Evolutionary conservation across 2,113 vertebrate genomes (phyloP), one percentile per base, ranked within the genome.

Genomic region (Thunnus thynnus): DNA sequence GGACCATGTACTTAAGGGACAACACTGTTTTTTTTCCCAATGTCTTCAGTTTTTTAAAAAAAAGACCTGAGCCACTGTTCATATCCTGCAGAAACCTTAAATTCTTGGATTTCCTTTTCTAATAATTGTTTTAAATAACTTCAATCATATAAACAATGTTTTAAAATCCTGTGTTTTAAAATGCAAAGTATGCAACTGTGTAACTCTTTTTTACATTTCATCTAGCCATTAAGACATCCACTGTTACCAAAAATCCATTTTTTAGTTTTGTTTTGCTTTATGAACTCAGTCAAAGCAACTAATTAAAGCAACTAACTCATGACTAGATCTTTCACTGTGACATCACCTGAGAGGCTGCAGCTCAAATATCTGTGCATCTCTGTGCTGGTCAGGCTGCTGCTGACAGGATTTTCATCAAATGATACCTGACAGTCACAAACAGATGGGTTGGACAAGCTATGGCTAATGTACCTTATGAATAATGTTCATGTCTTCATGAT

Each of bases 1-100:
- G 60, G 70, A 83, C 69, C 81, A 69, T 79, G 51, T 10, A 41
- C 16, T 61, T 41, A 22, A 78, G 52, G 27, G 50, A 83, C 70
- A 76, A 41, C 20, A 50, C 12, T 27, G 1, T 9, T 76, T 46
- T 50, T 18, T 76, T 46, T 50, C 16, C n/a, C 9, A 58, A 30
- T 41, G 13, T 17, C 3, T 47, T 1, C 17, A 4, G 44, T 52
- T 27, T 44, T 18, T 68, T 8, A 27, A 9, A 41, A 41, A 41
- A 2, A 8, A 41, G 9, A 9, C 51, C 36, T 20, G 1, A 57
- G 10, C 7, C 2, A 36, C 2, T 64, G 20, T 56, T 74, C 5
- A 18, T 44, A 13, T 50, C 7, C 17, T 11, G 0, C 0, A 72
- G 13, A 63, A 44, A 44, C 1, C 0, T 20, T 27, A 22, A 18